phyloP scores from a whole-genome alignment of 2,888 invertebrate species.

The Callinectes sapidus region DNA sequence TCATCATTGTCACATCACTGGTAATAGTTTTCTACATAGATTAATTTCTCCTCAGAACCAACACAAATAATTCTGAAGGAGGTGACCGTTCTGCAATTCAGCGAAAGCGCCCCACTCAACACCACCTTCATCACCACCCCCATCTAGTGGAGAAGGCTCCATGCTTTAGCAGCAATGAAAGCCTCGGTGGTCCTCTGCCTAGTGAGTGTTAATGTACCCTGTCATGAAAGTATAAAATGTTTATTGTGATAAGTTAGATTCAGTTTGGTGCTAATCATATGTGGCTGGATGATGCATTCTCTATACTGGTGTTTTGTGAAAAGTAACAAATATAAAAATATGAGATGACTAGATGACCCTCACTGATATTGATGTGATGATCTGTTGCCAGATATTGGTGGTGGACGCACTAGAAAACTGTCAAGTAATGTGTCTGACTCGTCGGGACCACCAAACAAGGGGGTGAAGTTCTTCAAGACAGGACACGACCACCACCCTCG shows the following conservation, averaged over 20 bases:
- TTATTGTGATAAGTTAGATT: neutral
- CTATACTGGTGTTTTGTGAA: neutral
- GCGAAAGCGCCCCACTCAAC: slow-evolving; percentile 45
- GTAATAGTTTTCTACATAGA: neutral
- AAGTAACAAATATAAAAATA: neutral
- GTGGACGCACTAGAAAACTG: slow-evolving; percentile 51
- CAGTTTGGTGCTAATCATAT: neutral
- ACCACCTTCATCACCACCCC: slow-evolving; percentile 44
- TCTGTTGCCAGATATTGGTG: neutral
- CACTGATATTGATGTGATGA: neutral
- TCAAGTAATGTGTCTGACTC: slow-evolving; percentile 67
- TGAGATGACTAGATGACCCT: neutral
- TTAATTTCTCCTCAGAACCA: slow-evolving; percentile 54
- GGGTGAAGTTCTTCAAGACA: slow-evolving; percentile 67
- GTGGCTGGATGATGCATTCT: neutral
- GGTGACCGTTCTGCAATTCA: slow-evolving; percentile 37
- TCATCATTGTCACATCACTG: neutral
- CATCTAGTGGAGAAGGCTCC: slow-evolving; percentile 44
- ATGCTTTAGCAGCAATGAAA: slow-evolving; percentile 66
- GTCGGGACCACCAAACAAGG: slow-evolving; percentile 62
- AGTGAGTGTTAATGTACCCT: slow-evolving; percentile 47
- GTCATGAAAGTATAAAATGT: neutral
- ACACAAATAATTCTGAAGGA: slow-evolving; percentile 56
- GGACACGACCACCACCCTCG: slow-evolving; percentile 80
- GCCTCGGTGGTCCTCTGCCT: slow-evolving; percentile 56